Base-by-base conservation (phyloP, 1,140 invertebrate genomes). In the Catajapyx aquilonaris region DNA sequence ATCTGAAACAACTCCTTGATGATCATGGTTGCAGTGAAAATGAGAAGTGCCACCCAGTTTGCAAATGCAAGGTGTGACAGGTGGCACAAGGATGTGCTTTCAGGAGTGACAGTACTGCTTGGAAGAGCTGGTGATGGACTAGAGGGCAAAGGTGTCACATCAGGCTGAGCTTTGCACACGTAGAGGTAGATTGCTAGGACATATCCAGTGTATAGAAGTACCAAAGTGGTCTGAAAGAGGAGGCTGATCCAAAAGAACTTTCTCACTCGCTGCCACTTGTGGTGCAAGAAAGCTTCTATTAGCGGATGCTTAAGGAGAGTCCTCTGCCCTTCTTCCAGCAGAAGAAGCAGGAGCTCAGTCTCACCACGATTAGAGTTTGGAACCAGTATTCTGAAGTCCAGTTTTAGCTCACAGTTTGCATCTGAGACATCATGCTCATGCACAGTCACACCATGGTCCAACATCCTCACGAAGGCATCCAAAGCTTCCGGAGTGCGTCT, bases 241-340 rank as follows among this genome's bases (percentile, higher is more conserved):
- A 85, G 57, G 46, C 76, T 81, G 38, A 81, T 61, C 0, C 83
- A 59, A 46, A 85, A 85, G 52, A 83, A 84, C 52, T 81, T 81
- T 25, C 81, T 61, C 34, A 85, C 81, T 45, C 71, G 64, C 16
- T 73, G 55, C 81, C 81, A 86, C 60, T 84, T 83, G 3, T 83
- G 54, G 41, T 76, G 73, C 0, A 84, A 53, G 47, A 84, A 83
- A 7, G 76, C 81, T 49, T 81, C 76, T 40, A 73, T 78, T 0
- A 84, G 60, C 1, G 79, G 78, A 57, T 83, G 80, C 52, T 79
- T 76, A 1, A 84, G 53, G 16, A 84, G 57, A 20, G 78, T 70
- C 44, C 71, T 67, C 39, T 76, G 69, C 2, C 76, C 77, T 1
- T 77, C 74, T 54, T 79, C 75, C 1, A 80, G 69, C 20, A 81